Evolutionary conservation across 1,140 invertebrate species (phyloP), one percentile per base, ranked within the genome.

Genomic region (Diploscapter pachys): DNA sequence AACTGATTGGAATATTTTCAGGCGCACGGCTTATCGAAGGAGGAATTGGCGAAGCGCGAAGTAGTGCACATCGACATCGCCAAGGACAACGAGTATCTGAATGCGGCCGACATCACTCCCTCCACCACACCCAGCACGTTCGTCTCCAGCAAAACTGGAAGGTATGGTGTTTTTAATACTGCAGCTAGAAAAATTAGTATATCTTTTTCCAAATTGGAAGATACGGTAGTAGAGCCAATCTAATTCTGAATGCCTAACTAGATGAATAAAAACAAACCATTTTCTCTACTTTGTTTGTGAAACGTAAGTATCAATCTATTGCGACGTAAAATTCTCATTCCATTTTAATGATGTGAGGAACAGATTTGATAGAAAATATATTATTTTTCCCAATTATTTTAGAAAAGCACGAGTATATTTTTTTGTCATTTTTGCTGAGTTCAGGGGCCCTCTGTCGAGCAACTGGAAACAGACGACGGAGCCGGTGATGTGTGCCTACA

Each of bases 401-500:
- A 31, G 31, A 31, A 31, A 31, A 31, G 31, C 31, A 31, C 31
- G 31, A 31, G 31, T 31, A 31, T 31, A 31, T 31, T 31, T 31
- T 59, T 59, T 11, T 59, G 9, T 11, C 31, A 11, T 11, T 31
- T 59, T 72, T 4, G 54, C 5, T 13, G 13, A 5, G 54, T 63
- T 50, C 71, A 71, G 96, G 81, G 96, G 96, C 11, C 95, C 95
- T 48, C 89, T 99, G 57, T 86, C 89, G 9, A 78, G 82, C 2
- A 89, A 91, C 56, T 96, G 95, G 94, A 91, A 90, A 85, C 80
- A 86, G 51, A 82, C 84, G 73, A 86, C 91, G 5, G 87, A 91
- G 64, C 96, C 96, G 13, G 92, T 96, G 52, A 99, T 99, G 96
- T 97, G 94, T 48, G 95, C 93, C 86, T 99, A 99, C 87, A 99